Percentiles rank a stretch among this genome's conserved stretches.
phyloP scores from a whole-genome alignment of 2,797 vertebrate species.

The Siniperca undulata region DNA sequence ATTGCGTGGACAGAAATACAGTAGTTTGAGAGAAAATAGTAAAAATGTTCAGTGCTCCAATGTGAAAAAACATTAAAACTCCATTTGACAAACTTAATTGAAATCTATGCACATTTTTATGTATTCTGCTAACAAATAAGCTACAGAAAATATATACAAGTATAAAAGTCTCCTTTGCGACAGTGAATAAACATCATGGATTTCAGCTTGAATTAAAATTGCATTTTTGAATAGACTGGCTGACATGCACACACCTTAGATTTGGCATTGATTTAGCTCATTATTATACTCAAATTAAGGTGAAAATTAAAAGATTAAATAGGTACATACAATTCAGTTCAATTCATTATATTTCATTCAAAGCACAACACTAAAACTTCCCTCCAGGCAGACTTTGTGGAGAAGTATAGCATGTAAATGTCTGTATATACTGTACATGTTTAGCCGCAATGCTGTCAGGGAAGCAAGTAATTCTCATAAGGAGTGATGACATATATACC shows the following conservation, averaged over 20 bases:
- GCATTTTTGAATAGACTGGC: not conserved
- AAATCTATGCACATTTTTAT: not conserved
- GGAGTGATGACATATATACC: conserved; percentile 24
- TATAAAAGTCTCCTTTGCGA: not conserved
- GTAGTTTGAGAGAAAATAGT: not conserved
- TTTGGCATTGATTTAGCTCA: not conserved
- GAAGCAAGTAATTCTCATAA: conserved; percentile 29
- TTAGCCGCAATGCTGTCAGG: conserved; percentile 23
- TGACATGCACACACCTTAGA: conserved; percentile 1
- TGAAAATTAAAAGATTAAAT: conserved; percentile 25
- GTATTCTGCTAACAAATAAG: not conserved
- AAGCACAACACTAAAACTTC: not conserved
- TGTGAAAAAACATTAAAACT: not conserved
- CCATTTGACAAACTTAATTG: not conserved
- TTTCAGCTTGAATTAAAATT: conserved; percentile 31
- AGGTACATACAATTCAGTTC: not conserved
- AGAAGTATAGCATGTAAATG: not conserved
- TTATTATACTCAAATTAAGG: conserved; percentile 6
- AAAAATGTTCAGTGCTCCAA: not conserved
- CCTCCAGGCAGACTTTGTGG: not conserved
- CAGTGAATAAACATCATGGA: conserved; percentile 2
- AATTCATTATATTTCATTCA: not conserved
- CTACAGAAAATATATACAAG: not conserved
- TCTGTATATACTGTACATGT: not conserved
- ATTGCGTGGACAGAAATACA: not conserved